Evolutionary conservation across 2,797 vertebrate species (phyloP), one percentile per base, ranked within the genome.

Genomic region (Phrynocephalus forsythii): DNA sequence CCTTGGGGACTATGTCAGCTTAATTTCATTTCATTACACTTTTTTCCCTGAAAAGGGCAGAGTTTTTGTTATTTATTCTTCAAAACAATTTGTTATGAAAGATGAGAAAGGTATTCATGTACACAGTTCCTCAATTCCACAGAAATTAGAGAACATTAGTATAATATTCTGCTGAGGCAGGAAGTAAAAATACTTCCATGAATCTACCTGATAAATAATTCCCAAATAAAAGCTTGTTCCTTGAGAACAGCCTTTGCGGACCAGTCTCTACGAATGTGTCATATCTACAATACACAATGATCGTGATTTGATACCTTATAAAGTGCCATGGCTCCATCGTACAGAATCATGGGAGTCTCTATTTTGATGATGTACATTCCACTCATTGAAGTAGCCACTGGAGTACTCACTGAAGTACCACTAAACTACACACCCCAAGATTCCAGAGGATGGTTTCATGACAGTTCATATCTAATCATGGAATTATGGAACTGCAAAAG

Each of bases 81-180:
- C 60, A 82, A 85, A 92, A 86, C 5, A n/a, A 85, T 30, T 83
- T 86, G 69, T 81, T 91, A 44, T 60, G 81, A 16, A 90, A 77
- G 84, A 77, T 76, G 67, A 78, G 44, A 90, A 80, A 30, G 76
- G 5, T 79, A 86, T 67, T 44, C 85, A 81, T 69, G 50, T 73
- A 88, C 26, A 82, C 44, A 9, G 56, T 28, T 0, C 38, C 33
- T 67, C 50, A 84, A 26, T 66, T 56, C 68, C 90, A 82, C 18
- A 82, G 24, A 86, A 84, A 87, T 73, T 50, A 50, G 18, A 82
- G 24, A 63, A 20, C n/a, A 88, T 11, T 87, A 71, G 26, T 69
- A 30, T 69, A 50, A 60, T 81, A 76, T 82, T 84, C 50, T n/a
- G 66, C 6, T 63, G 72, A 84, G 77, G 26, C 68, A 89, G 24